phyloP scores from a whole-genome alignment of 2,888 invertebrate genomes.

The Drosophila infuscata region DNA sequence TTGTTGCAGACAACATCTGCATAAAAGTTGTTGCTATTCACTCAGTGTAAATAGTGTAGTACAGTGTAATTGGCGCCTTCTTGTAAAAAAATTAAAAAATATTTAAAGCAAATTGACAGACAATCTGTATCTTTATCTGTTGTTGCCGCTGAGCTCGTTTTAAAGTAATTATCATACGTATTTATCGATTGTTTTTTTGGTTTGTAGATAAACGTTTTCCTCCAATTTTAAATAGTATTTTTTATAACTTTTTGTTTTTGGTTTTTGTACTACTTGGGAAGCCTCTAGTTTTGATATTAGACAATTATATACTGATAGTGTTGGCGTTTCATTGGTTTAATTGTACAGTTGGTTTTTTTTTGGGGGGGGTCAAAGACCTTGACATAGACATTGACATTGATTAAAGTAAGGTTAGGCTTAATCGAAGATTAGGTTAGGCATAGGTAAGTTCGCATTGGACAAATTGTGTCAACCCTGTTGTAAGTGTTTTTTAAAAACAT shows the following conservation, averaged over 20 bases:
- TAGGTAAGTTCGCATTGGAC: slow-evolving; percentile 56
- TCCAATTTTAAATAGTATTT: slow-evolving; percentile 7
- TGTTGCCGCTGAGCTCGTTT: slow-evolving; percentile 57
- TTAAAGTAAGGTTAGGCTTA: slow-evolving; percentile 53
- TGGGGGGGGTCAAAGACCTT: slow-evolving; percentile 20
- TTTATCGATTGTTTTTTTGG: slow-evolving; percentile 31
- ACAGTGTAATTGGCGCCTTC: slow-evolving; percentile 43
- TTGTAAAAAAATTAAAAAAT: slow-evolving; percentile 30
- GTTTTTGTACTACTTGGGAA: slow-evolving; percentile 75
- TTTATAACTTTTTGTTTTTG: slow-evolving; percentile 1
- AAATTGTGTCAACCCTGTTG: slow-evolving; percentile 59
- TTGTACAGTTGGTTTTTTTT: slow-evolving; percentile 42
- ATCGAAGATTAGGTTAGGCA: slow-evolving; percentile 35
- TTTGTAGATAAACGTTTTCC: slow-evolving; percentile 19
- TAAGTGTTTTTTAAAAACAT: slow-evolving; percentile 63
- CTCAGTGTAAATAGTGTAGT: slow-evolving; percentile 48
- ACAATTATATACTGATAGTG: slow-evolving; percentile 67
- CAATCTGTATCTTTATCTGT: slow-evolving; percentile 6
- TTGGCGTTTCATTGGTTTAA: slow-evolving; percentile 47
- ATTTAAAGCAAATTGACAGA: slow-evolving; percentile 63
- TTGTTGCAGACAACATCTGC: slow-evolving; percentile 42
- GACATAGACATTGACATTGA: slow-evolving; percentile 62
- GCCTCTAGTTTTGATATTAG: slow-evolving; percentile 75
- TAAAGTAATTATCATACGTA: slow-evolving; percentile 55
- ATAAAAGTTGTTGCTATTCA: slow-evolving; percentile 43